Base-by-base conservation (phyloP, 1,140 invertebrate genomes). In the Bombus huntii region DNA sequence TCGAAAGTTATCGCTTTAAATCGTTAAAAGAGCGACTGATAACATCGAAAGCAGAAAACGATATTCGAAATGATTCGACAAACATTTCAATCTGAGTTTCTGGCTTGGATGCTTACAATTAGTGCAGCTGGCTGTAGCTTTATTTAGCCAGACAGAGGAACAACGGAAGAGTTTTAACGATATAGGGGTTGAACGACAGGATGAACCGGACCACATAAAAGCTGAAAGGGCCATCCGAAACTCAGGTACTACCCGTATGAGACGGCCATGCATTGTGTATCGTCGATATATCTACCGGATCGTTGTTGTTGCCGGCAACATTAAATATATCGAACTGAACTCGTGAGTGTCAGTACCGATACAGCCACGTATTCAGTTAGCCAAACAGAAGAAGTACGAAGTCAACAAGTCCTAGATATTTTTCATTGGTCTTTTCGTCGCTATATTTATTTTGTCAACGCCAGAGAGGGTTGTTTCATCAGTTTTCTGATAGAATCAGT, bases 221-320 rank as follows among this genome's bases (percentile, higher is more conserved):
- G 79, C 68, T 89, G 84, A 89, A 89, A 89, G 84, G 80, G 84
- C 71, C 66, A 80, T 59, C 65, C 79, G 71, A 89, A 87, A 89
- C 76, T 82, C 80, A 37, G 87, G 88, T 68, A 76, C 74, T 31
- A 65, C 83, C 85, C 88, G 71, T 83, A 73, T 86, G 81, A 86
- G 37, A 42, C 31, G 31, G 18, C 25, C 28, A 18, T 72, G 79
- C 47, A 86, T 86, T 83, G 84, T 86, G 79, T 79, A 37, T 68
- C 71, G 44, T 31, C 57, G 75, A 57, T 62, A n/a, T 42, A 70
- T 42, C 65, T 42, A 28, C 39, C 5, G 65, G 57, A 31, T 70
- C 53, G 74, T 79, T 87, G 87, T n/a, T 39, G 70, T n/a, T 44
- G 6, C 39, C 62, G 70, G 44, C 31, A 59, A 66, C 76, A 85